Evolutionary conservation across 53 echinoderm and acorn worm genomes (phyloP).

Genomic region (Zoroaster sp.): DNA sequence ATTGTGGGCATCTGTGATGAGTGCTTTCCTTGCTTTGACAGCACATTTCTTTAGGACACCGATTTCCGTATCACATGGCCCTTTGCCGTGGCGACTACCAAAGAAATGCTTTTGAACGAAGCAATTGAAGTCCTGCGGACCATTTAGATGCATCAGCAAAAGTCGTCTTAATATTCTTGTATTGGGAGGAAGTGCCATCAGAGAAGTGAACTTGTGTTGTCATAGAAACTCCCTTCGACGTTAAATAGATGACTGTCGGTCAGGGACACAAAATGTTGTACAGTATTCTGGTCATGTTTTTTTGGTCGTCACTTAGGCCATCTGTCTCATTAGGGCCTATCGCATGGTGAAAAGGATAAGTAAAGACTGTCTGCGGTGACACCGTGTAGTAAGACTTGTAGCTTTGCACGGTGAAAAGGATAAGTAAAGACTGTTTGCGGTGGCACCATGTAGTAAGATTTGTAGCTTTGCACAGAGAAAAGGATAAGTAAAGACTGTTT

Average conservation of each 20-base stretch:
- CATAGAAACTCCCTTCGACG: neutral
- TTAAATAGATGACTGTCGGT: neutral
- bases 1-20: neutral
- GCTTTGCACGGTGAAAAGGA: too few relatives aligned
- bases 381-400: too few relatives aligned
- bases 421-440: too few relatives aligned
- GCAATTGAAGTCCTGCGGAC: neutral
- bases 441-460: too few relatives aligned
- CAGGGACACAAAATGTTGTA: neutral
- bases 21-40: neutral
- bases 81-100: conserved; percentile 21
- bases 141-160: conserved; percentile 7
- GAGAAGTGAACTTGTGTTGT: neutral
- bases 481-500: too few relatives aligned
- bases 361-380: too few relatives aligned
- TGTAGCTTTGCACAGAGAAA: too few relatives aligned
- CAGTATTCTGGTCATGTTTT: conserved; percentile 12
- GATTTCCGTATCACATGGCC: conserved; percentile 23
- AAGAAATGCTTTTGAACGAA: neutral
- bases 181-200: neutral
- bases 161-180: neutral
- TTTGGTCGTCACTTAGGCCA: neutral
- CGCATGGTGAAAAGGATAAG: too few relatives aligned
- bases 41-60: conserved; percentile 12
- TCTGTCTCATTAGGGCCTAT: too few relatives aligned